phyloP scores from a whole-genome alignment of 2,888 invertebrate species.

The Octodonta nipae region DNA sequence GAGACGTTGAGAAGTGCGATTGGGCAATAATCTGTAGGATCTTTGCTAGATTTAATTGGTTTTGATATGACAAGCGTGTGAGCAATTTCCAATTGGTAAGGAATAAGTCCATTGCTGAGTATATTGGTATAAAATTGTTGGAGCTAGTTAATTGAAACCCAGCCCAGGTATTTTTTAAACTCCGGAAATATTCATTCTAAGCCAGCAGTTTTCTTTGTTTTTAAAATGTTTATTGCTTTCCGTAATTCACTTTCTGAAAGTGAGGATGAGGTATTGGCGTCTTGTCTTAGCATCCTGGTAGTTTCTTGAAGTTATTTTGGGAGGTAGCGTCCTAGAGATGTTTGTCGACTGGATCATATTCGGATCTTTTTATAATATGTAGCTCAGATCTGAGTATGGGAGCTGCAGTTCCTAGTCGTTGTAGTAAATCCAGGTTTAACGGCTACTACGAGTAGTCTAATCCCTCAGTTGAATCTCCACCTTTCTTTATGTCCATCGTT shows the following conservation, averaged over 20 bases:
- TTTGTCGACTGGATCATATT: slow-evolving; percentile 1
- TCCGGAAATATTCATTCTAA: not conserved
- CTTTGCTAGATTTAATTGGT: not conserved
- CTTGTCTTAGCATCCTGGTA: not conserved
- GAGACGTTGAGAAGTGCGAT: not conserved
- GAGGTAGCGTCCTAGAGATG: not conserved
- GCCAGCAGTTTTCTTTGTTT: not conserved
- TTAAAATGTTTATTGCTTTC: slow-evolving; percentile 1
- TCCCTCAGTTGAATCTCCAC: slow-evolving; percentile 1
- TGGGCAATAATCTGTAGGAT: slow-evolving; percentile 1
- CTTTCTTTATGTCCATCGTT: slow-evolving; percentile 1
- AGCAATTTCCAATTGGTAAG: not conserved
- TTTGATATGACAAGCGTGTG: slow-evolving; percentile 1
- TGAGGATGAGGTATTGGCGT: slow-evolving; percentile 1
- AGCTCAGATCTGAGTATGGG: too few species aligned
- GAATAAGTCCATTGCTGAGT: not conserved
- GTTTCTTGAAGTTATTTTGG: not conserved
- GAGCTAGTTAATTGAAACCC: not conserved
- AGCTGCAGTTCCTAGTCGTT: too few species aligned
- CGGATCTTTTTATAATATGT: not conserved
- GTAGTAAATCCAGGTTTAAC: not conserved
- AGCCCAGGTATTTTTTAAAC: not conserved
- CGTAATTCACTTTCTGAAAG: not conserved
- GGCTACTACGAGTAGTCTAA: slow-evolving; percentile 1
- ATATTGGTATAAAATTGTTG: slow-evolving; percentile 1